Percentiles rank a stretch among this genome's conserved stretches.
These are phyloP conservation scores for Caenorhabditis uteleia DNA, from an alignment of 2,888 invertebrate species.

Conservation along the genomic window DNA sequence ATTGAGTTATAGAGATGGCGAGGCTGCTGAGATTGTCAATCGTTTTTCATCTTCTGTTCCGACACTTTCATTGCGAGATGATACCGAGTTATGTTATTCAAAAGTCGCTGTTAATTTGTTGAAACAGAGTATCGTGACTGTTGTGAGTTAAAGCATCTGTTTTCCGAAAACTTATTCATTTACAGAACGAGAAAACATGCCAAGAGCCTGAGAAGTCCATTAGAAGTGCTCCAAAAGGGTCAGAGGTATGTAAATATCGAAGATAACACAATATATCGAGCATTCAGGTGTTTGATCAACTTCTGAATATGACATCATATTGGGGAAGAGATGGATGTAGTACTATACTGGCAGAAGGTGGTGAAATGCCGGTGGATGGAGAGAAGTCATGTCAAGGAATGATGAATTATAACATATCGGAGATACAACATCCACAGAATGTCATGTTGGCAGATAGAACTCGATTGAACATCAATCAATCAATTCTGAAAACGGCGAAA, in stretches of 20 bases:
- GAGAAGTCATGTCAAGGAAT: neutral
- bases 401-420: constrained; percentile 17
- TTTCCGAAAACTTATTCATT: neutral
- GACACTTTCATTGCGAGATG: constrained; percentile 13
- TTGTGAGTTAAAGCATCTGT: constrained; percentile 5
- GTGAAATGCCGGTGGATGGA: neutral
- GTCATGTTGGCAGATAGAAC: no score
- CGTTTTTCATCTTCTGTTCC: constrained; percentile 19
- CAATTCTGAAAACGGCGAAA: no score
- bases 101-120: constrained; percentile 21
- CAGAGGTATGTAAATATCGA: no score
- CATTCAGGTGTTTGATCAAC: neutral
- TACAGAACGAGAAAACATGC: no score
- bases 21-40: constrained; percentile 7
- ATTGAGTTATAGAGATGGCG: constrained; percentile 13
- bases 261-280: no score
- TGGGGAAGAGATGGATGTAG: constrained; percentile 9
- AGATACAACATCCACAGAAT: constrained; percentile 20
- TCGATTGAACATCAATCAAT: constrained; percentile 6
- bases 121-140: constrained; percentile 6
- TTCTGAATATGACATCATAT: constrained; percentile 22
- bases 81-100: constrained; percentile 20
- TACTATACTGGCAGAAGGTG: constrained; percentile 1
- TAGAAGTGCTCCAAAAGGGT: no score
- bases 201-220: no score